These are phyloP conservation scores for Arctocebus calabarensis DNA, from an alignment of 2,797 vertebrate genomes.

Conservation along the genomic window DNA sequence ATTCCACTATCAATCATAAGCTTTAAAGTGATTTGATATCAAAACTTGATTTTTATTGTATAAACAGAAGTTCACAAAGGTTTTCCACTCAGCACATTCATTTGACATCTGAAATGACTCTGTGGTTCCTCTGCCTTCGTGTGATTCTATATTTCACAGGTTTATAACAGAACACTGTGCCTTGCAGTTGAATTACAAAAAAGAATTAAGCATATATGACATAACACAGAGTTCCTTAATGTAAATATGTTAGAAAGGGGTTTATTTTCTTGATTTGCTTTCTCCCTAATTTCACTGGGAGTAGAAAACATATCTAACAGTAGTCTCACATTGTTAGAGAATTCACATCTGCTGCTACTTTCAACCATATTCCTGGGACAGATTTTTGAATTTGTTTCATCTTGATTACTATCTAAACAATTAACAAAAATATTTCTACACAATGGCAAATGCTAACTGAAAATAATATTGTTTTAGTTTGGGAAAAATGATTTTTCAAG, in stretches of 20 bases:
- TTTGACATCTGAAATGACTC: not conserved
- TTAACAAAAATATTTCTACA: conserved; percentile 80
- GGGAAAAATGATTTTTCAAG: conserved; percentile 23
- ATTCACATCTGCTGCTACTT: conserved; percentile 67
- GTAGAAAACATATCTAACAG: conserved; percentile 34
- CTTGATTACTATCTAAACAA: conserved; percentile 82
- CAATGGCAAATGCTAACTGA: conserved; percentile 76
- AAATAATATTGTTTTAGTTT: conserved; percentile 79
- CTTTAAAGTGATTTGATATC: not conserved
- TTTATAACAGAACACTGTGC: not conserved
- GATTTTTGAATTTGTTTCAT: conserved; percentile 83
- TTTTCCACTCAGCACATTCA: not conserved
- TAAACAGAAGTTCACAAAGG: not conserved
- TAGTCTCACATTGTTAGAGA: conserved; percentile 47
- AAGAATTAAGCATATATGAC: not conserved
- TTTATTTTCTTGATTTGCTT: conserved; percentile 49
- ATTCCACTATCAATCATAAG: not conserved
- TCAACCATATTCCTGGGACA: conserved; percentile 67
- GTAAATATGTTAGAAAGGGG: not conserved
- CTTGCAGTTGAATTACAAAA: not conserved
- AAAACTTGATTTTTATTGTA: not conserved
- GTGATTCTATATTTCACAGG: not conserved
- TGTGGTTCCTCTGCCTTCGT: not conserved
- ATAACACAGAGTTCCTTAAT: not conserved
- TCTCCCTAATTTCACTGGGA: conserved; percentile 24